Percentiles rank a stretch among this genome's conserved stretches.
These are phyloP conservation scores for Capreolus pygargus DNA, from an alignment of 2,113 vertebrate genomes.

Conservation along the genomic window DNA sequence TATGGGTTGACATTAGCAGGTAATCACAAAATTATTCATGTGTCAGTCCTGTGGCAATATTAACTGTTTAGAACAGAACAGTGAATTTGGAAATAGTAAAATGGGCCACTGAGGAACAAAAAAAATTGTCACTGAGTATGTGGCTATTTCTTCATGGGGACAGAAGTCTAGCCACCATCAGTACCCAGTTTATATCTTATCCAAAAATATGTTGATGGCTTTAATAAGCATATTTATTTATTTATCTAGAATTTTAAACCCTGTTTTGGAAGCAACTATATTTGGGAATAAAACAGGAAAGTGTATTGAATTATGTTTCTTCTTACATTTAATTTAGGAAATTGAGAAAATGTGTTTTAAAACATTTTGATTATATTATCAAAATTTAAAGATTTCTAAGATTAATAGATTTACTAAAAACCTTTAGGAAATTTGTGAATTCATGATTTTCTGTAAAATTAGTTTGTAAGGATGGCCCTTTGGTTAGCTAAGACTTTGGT, in stretches of 20 bases:
- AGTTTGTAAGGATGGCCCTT: neutral
- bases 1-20: conserved; percentile 1
- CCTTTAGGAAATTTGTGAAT: neutral
- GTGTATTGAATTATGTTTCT: neutral
- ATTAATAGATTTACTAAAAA: conserved; percentile 1
- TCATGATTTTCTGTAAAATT: neutral
- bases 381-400: neutral
- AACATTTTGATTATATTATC: neutral
- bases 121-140: neutral
- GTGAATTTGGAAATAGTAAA: neutral
- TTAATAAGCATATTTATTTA: neutral
- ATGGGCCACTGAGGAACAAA: neutral
- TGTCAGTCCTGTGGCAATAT: neutral
- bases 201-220: neutral
- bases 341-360: neutral
- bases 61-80: neutral
- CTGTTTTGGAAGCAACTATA: neutral
- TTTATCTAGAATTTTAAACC: neutral
- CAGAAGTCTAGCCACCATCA: neutral
- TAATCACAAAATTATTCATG: neutral
- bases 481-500: neutral
- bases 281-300: neutral
- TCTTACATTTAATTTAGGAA: neutral
- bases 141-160: neutral
- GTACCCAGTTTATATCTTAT: neutral